Conservation (phyloP, 2,888 invertebrate species). For the Dynastes hyllus region DNA sequence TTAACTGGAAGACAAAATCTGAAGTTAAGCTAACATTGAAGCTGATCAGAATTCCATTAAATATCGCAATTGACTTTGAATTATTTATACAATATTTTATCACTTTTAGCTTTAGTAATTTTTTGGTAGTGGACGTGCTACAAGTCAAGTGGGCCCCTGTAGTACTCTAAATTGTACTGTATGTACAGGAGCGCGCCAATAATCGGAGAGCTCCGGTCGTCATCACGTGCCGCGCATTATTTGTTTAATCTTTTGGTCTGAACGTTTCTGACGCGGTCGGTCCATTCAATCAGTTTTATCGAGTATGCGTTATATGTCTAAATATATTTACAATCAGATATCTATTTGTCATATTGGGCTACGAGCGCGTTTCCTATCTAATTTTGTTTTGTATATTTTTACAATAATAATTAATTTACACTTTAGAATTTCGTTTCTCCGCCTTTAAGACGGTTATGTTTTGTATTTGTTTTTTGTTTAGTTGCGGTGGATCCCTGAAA, state of each 20-base stretch:
- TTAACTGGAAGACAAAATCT: conserved; percentile 46
- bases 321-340: conserved; percentile 66
- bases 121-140: conserved; percentile 34
- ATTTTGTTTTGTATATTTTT: conserved; percentile 65
- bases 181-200: conserved; percentile 47
- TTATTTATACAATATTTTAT: conserved; percentile 7
- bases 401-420: conserved; percentile 69
- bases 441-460: conserved; percentile 56
- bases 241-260: conserved; percentile 52
- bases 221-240: conserved; percentile 44
- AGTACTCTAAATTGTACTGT: conserved; percentile 48
- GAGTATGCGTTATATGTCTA: conserved; percentile 63
- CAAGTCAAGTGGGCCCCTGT: conserved; percentile 40
- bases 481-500: conserved; percentile 64
- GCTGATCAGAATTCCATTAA: conserved; percentile 21
- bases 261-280: conserved; percentile 56
- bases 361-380: conserved; percentile 69
- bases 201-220: conserved; percentile 50
- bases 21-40: conserved; percentile 41
- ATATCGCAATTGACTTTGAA: conserved; percentile 17
- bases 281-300: conserved; percentile 57
- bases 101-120: conserved; percentile 14
- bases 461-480: conserved; percentile 52
- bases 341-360: conserved; percentile 62
- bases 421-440: conserved; percentile 72